These are phyloP conservation scores for Lymantria monacha DNA, from an alignment of 2,888 invertebrate species.

Conservation along the genomic window DNA sequence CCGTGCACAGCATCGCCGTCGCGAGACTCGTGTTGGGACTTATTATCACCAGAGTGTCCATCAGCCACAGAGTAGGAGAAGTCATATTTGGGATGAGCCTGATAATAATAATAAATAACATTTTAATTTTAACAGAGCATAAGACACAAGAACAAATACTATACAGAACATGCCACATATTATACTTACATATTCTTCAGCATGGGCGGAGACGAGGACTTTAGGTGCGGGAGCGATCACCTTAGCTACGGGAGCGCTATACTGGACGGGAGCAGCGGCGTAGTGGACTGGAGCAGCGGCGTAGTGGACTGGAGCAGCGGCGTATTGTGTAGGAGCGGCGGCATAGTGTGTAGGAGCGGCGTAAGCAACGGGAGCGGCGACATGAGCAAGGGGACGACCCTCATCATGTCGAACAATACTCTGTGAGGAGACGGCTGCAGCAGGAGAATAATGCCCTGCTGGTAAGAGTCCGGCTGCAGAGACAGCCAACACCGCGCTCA, in stretches of 20 bases:
- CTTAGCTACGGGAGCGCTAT: conserved; percentile 42
- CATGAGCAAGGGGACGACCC: conserved; percentile 39
- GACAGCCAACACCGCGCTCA: conserved; percentile 63
- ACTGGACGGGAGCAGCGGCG: conserved; percentile 41
- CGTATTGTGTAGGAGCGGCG: conserved; percentile 38
- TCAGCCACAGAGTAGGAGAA: conserved; percentile 82
- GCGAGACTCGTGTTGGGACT: conserved; percentile 81
- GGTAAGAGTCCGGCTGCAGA: conserved; percentile 59
- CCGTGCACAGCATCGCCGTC: conserved; percentile 85
- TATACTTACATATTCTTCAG: conserved; percentile 59
- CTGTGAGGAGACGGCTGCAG: conserved; percentile 68
- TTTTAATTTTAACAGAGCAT: background rate
- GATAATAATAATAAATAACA: conserved; percentile 9
- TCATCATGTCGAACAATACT: conserved; percentile 67
- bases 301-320: conserved; percentile 40
- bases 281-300: conserved; percentile 41
- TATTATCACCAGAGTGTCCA: conserved; percentile 82
- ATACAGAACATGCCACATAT: no score
- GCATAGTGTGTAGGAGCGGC: conserved; percentile 37
- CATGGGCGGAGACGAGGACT: conserved; percentile 34
- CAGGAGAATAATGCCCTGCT: conserved; percentile 63
- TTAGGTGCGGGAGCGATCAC: conserved; percentile 35
- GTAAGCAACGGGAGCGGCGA: conserved; percentile 46
- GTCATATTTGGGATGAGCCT: conserved; percentile 83
- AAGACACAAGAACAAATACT: no score